These are phyloP conservation scores for Hippoglossus stenolepis DNA, from an alignment of 2,113 vertebrate genomes.

Conservation along the genomic window DNA sequence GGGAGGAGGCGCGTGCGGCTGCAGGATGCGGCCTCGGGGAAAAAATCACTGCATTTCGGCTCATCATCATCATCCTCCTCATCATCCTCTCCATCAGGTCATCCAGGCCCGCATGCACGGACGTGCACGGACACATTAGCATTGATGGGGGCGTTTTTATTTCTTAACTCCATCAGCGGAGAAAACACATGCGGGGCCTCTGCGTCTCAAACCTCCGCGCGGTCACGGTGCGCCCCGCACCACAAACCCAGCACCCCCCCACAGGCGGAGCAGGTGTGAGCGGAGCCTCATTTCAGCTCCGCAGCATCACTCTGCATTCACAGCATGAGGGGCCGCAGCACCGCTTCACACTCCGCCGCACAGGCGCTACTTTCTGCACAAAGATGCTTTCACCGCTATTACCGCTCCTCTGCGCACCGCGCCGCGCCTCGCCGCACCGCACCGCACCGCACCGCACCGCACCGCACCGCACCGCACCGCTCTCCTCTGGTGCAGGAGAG, in stretches of 20 bases:
- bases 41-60: slow-evolving; percentile 62
- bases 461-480: neutral
- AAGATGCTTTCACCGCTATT: neutral
- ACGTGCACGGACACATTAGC: slow-evolving; percentile 47
- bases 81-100: slow-evolving; percentile 34
- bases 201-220: slow-evolving; percentile 29
- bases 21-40: slow-evolving; percentile 33
- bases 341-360: slow-evolving; percentile 12
- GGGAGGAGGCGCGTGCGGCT: slow-evolving; percentile 54
- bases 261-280: slow-evolving; percentile 12
- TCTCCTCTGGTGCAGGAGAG: neutral
- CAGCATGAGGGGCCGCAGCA: slow-evolving; percentile 26
- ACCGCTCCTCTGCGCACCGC: neutral
- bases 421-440: neutral
- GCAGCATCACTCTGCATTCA: slow-evolving; percentile 45
- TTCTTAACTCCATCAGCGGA: neutral
- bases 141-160: slow-evolving; percentile 36
- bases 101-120: slow-evolving; percentile 47
- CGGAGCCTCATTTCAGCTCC: neutral
- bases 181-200: slow-evolving; percentile 39
- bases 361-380: slow-evolving; percentile 2
- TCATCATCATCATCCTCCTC: neutral
- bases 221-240: neutral
- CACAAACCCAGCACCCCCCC: slow-evolving; percentile 2
- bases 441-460: neutral